A percentile compares a stretch with the other conserved stretches of the same genome.
phyloP scores from a whole-genome alignment of 2,888 invertebrate species.

The Quadriops clusia region DNA sequence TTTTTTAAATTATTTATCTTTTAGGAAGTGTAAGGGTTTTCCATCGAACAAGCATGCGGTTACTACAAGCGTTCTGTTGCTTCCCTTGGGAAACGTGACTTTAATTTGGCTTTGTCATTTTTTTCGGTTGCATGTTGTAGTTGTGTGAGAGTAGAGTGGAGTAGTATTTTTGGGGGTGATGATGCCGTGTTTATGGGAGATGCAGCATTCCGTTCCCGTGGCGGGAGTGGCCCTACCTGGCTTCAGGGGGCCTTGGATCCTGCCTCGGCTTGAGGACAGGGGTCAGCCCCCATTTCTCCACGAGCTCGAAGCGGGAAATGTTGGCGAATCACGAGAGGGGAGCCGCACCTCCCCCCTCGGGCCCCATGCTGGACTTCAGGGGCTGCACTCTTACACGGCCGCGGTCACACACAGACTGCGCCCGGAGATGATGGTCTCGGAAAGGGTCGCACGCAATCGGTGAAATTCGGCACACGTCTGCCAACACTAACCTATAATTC shows the following conservation, averaged over 20 bases:
- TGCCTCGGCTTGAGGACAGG: conserved; percentile 94
- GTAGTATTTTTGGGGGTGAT: conserved; percentile 1
- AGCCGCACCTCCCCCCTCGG: conserved; percentile 48
- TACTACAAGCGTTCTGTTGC: too few relatives aligned
- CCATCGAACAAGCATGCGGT: too few relatives aligned
- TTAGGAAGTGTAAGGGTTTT: too few relatives aligned
- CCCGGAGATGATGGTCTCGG: conserved; percentile 29
- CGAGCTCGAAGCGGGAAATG: conserved; percentile 96
- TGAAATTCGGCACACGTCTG: conserved; percentile 30
- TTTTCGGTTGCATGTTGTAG: not conserved
- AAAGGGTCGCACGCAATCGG: conserved; percentile 27
- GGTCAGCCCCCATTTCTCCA: conserved; percentile 97
- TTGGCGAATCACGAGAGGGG: conserved; percentile 62
- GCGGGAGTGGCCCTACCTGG: conserved; percentile 46
- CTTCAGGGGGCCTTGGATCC: conserved; percentile 76
- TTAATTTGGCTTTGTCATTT: too few relatives aligned
- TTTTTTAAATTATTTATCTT: too few relatives aligned
- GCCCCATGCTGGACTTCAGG: conserved; percentile 45
- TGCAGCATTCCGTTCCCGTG: conserved; percentile 14
- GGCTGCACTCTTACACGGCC: conserved; percentile 37
- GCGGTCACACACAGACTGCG: conserved; percentile 37
- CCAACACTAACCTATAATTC: conserved; percentile 24
- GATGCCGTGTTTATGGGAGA: conserved; percentile 2
- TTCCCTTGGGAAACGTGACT: too few relatives aligned
- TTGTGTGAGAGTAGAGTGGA: conserved; percentile 4